These are phyloP conservation scores for Artibeus lituratus DNA, from an alignment of 2,797 vertebrate species.

Conservation along the genomic window DNA sequence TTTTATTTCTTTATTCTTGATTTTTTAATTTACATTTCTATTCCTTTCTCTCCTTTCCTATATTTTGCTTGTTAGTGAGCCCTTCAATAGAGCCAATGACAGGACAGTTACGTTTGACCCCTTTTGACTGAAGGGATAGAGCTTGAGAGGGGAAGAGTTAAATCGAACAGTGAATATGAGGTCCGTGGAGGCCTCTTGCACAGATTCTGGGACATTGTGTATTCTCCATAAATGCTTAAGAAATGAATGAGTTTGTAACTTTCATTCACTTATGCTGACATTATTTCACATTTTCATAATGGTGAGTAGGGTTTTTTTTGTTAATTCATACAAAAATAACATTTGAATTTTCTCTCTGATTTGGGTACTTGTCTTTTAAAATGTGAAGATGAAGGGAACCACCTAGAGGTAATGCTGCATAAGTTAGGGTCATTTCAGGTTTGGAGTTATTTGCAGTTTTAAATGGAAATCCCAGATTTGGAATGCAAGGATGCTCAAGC, in stretches of 20 bases:
- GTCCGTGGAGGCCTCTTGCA: not conserved
- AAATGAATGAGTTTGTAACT: not conserved
- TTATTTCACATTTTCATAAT: not conserved
- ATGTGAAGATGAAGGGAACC: not conserved
- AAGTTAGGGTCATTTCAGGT: not conserved
- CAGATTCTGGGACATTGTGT: not conserved
- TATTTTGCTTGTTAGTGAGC: not conserved
- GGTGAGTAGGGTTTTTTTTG: not conserved
- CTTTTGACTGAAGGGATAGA: not conserved
- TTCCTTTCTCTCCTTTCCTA: not conserved
- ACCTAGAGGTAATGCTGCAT: not conserved
- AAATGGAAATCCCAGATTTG: not conserved
- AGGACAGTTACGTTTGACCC: not conserved
- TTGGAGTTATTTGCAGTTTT: not conserved
- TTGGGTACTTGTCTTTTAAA: constrained; percentile 1
- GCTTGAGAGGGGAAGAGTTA: not conserved
- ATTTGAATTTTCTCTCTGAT: constrained; percentile 9
- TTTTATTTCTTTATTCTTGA: not conserved
- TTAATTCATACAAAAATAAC: constrained; percentile 33
- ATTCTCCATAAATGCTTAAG: not conserved
- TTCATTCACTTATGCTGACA: not conserved
- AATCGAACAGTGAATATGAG: not conserved
- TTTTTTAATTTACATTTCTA: not conserved
- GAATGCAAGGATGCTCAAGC: not conserved
- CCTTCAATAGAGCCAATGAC: not conserved